phyloP scores from a whole-genome alignment of 2,888 invertebrate genomes.

The Junonia oenone region DNA sequence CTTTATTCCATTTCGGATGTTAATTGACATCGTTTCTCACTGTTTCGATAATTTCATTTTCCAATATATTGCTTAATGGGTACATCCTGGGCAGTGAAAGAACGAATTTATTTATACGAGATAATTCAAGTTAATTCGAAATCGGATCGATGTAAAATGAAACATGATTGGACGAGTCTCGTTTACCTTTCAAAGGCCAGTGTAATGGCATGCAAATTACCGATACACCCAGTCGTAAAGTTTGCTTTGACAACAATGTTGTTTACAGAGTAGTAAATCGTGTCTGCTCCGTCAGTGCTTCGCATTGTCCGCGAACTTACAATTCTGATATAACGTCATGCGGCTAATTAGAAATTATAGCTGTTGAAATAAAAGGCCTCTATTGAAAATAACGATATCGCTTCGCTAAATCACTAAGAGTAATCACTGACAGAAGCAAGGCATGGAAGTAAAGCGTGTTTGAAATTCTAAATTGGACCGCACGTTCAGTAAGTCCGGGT shows the following conservation, averaged over 20 bases:
- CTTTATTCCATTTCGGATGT: slow-evolving; percentile 48
- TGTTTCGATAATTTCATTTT: slow-evolving; percentile 48
- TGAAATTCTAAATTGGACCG: slow-evolving; percentile 32
- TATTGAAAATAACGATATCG: slow-evolving; percentile 54
- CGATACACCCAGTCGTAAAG: slow-evolving; percentile 19
- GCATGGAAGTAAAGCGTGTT: slow-evolving; percentile 32
- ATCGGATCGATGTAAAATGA: slow-evolving; percentile 32
- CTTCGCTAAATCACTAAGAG: slow-evolving; percentile 57
- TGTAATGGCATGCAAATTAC: slow-evolving; percentile 17
- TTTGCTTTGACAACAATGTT: slow-evolving; percentile 39
- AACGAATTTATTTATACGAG: neutral
- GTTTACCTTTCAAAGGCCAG: slow-evolving; percentile 7
- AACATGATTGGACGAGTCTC: slow-evolving; percentile 8
- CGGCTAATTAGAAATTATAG: slow-evolving; percentile 69
- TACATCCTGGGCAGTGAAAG: slow-evolving; percentile 11
- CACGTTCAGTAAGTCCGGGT: slow-evolving; percentile 19
- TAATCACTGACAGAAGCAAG: slow-evolving; percentile 47
- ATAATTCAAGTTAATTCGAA: neutral
- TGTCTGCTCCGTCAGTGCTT: slow-evolving; percentile 24
- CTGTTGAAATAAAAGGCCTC: slow-evolving; percentile 38
- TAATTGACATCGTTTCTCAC: slow-evolving; percentile 64
- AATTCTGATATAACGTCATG: slow-evolving; percentile 39
- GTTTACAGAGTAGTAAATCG: slow-evolving; percentile 44
- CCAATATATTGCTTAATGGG: slow-evolving; percentile 26
- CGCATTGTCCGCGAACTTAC: slow-evolving; percentile 32